These are phyloP conservation scores for Balanococcus diminutus DNA, from an alignment of 2,888 invertebrate genomes.

Conservation along the genomic window DNA sequence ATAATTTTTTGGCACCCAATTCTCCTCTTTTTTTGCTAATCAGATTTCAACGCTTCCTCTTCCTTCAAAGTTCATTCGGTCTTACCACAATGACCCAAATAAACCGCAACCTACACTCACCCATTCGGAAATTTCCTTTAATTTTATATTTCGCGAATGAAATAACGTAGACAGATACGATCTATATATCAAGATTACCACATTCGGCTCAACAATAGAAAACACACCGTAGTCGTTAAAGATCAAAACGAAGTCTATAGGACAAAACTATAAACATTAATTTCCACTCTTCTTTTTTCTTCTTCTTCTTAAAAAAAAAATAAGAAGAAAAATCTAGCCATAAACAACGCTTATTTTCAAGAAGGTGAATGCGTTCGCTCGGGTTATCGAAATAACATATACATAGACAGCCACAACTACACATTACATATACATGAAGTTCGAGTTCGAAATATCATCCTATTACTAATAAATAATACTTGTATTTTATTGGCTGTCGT, in stretches of 20 bases:
- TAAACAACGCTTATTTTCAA: conserved; percentile 42
- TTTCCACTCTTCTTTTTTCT: conserved; percentile 16
- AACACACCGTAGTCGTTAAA: conserved; percentile 2
- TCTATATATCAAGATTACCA: conserved; percentile 28
- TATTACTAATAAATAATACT: conserved; percentile 25
- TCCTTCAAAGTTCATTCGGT: too few relatives aligned
- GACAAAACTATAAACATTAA: conserved; percentile 42
- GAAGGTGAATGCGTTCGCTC: not conserved
- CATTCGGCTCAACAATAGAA: not conserved
- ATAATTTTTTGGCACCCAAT: too few relatives aligned
- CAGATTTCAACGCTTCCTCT: too few relatives aligned
- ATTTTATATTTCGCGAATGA: conserved; percentile 33
- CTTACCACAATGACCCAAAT: too few relatives aligned
- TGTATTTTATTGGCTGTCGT: conserved; percentile 36
- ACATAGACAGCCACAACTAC: not conserved
- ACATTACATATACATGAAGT: not conserved
- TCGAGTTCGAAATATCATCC: not conserved
- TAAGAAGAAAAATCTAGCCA: conserved; percentile 6
- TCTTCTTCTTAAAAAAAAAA: too few relatives aligned
- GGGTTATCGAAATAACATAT: not conserved
- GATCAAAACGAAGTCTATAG: conserved; percentile 37
- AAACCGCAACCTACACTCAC: conserved; percentile 13
- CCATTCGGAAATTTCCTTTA: not conserved
- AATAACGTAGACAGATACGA: conserved; percentile 18
- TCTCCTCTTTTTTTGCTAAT: too few relatives aligned